phyloP scores from a whole-genome alignment of 2,113 vertebrate genomes.

The Chiloscyllium plagiosum region DNA sequence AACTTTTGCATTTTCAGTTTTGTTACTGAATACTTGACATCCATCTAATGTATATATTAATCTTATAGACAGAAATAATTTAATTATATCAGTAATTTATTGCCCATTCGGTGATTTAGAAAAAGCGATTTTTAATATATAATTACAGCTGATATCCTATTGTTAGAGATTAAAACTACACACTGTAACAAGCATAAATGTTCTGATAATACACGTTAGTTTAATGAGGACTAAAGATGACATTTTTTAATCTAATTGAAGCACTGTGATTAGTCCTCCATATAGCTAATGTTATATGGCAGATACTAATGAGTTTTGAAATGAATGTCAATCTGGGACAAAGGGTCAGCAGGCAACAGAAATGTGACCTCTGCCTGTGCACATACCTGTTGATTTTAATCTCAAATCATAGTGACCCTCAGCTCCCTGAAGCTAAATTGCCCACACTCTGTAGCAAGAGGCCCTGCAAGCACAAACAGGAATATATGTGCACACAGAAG shows the following conservation, averaged over 20 bases:
- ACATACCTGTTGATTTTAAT: conserved; percentile 9
- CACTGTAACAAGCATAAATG: not conserved
- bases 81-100: not conserved
- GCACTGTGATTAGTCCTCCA: not conserved
- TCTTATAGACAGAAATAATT: not conserved
- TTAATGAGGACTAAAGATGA: not conserved
- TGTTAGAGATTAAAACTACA: not conserved
- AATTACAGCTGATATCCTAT: too few relatives aligned
- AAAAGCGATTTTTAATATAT: not conserved
- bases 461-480: not conserved
- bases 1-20: not conserved
- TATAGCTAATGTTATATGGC: not conserved
- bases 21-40: not conserved
- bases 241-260: not conserved
- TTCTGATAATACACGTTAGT: not conserved
- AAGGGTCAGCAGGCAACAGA: not conserved
- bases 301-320: not conserved
- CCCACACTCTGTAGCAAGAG: not conserved
- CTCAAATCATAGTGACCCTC: not conserved
- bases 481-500: not conserved
- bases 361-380: not conserved
- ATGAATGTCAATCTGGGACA: conserved; percentile 4
- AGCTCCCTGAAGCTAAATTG: not conserved
- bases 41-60: not conserved
- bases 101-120: not conserved